phyloP scores from a whole-genome alignment of 2,888 invertebrate species.

The Drosophila leonis region DNA sequence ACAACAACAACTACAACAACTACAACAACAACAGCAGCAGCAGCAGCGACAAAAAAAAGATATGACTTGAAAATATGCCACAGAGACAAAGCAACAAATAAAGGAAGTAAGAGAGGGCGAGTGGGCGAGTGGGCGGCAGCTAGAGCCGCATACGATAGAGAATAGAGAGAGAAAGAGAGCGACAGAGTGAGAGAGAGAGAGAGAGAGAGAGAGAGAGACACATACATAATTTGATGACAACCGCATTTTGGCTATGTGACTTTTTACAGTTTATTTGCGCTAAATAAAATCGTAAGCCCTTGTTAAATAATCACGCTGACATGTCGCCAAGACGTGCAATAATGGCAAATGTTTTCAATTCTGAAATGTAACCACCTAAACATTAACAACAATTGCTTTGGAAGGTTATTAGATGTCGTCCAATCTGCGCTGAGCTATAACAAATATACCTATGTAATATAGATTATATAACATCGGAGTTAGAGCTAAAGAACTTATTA shows the following conservation, averaged over 20 bases:
- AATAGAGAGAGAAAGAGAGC: not conserved
- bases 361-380: slow-evolving; percentile 36
- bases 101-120: not conserved
- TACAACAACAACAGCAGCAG: not conserved
- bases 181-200: not conserved
- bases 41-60: not conserved
- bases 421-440: not conserved
- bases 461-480: not conserved
- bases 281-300: slow-evolving; percentile 33
- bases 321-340: slow-evolving; percentile 71
- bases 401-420: slow-evolving; percentile 40
- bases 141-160: not conserved
- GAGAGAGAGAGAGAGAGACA: not conserved
- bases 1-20: not conserved
- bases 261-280: slow-evolving; percentile 50
- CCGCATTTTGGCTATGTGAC: slow-evolving; percentile 57
- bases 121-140: not conserved
- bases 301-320: slow-evolving; percentile 73
- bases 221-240: slow-evolving; percentile 57
- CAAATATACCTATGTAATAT: no score
- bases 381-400: slow-evolving; percentile 4
- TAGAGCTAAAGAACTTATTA: not conserved
- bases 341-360: slow-evolving; percentile 57
- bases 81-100: not conserved
- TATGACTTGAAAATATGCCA: not conserved